Base-by-base conservation (phyloP, 2,888 invertebrate genomes). In the Lutraria lutraria region DNA sequence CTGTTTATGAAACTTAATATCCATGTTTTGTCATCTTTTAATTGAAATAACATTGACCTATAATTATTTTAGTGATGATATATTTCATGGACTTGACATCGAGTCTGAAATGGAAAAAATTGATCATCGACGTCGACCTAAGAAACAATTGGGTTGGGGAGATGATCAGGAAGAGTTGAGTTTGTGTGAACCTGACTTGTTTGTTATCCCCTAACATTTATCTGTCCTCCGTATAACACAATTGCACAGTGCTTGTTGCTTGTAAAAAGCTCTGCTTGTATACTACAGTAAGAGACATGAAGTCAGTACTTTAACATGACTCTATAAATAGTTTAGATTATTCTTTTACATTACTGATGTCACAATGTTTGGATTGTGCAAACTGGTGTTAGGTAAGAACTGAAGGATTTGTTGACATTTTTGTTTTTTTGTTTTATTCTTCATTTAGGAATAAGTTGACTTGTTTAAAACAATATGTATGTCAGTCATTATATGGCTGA, bases 41-140 rank as follows among this genome's bases (percentile, higher is more conserved):
- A 43, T 43, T 43, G 43, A 43, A 43, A 4, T 43, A 43, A 43
- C 43, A 43, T 43, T 43, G 43, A 31, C 8, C 31, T 76, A 76
- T 31, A 19, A 54, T 54, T 76, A 53, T 84, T 85, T 21, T 90
- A 82, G 82, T 88, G 82, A 83, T 53, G 91, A 91, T 81, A 91
- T 91, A 80, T 91, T 91, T 88, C 87, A 88, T 81, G 91, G 91
- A 81, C 87, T 91, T 86, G 91, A 91, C 80, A 91, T 91, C 53
- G 91, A 91, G 34, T 91, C 91, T 56, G 91, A 91, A 76, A 63
- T 91, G 86, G 81, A 85, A 21, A 87, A 87, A 63, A 83, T 83
- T 16, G 80, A 86, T 63, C 85, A 83, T 21, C 72, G 87, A 15
- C 82, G 89, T 16, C 79, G 89, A 21, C 82, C 85, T 29, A 31